Evolutionary conservation across 2,888 invertebrate genomes (phyloP), one percentile per base, ranked within the genome.

Genomic region (Ernsta delagoae): DNA sequence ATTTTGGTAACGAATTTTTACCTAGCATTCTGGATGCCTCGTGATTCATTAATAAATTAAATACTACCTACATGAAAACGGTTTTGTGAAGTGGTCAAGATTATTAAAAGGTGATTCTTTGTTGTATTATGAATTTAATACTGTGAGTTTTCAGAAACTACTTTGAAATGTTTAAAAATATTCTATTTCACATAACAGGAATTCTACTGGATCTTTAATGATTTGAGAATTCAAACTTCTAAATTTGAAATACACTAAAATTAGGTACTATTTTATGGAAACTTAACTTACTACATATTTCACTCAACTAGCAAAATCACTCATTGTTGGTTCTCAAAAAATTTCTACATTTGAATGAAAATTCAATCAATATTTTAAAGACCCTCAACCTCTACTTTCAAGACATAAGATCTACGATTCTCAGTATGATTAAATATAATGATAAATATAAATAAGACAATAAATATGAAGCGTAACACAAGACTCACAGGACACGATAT

Each of bases 401-500:
- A 71, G 75, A 80, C 73, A 72, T 75, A 74, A 73, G 71, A 72
- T 73, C 78, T 76, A 79, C 61, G 69, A 45, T 54, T 68, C 39
- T 24, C 41, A 41, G 9, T 62, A 72, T 68, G 69, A 70, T 68
- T 70, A 65, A 68, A 71, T 65, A 66, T 59, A 62, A 12, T 43
- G 11, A 73, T 75, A 72, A 69, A 74, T 73, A 76, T 77, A 72
- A 74, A 72, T 79, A 84, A 83, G 12, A 60, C 36, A 59, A 60
- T 67, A 60, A 16, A 87, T 89, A 90, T 31, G 11, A 54, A 95
- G 94, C 93, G 89, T 89, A 94, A 94, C 94, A 94, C 91, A 92
- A 89, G 81, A 83, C 81, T 92, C 94, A 94, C 95, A 95, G 95
- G 95, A 94, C 95, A 95, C 94, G 94, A 85, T 79, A 82, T 77